Base-by-base conservation (phyloP, 2,888 invertebrate species). In the Drosophila phalerata region DNA sequence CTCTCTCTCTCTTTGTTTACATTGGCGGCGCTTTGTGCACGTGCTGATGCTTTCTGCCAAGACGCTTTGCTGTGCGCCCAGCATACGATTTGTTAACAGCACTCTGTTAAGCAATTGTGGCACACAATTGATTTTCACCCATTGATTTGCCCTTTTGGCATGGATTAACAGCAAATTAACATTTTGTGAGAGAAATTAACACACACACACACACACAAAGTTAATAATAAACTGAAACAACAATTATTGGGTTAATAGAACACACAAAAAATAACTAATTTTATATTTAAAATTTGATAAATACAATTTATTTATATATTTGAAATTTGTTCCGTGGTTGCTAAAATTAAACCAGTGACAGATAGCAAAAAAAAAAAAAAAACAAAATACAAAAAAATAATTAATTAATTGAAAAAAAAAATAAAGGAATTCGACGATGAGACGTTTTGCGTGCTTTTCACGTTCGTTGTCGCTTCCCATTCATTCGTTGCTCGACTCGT, bases 1-100 rank as follows among this genome's bases (percentile, higher is more conserved):
- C 80, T 80, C 69, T 81, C 81, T 83, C 80, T 82, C 80, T 80
- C 80, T 80, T 71, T 81, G 84, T 83, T 83, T 81, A 80, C 83
- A 82, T 81, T 79, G 63, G 49, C 57, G 53, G 58, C 68, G 69
- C 65, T 66, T 58, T 69, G 53, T 79, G 80, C 80, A 80, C 83
- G 80, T 80, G 80, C 77, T 81, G 60, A 52, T 69, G 61, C 66
- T 69, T 68, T 52, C 58, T 74, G 56, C 51, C 70, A 58, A 37
- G 68, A 25, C 25, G 58, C 17, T 70, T 74, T 79, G 61, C 80
- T 80, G 80, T 69, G 83, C 77, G 69, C 80, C 80, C 80, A 79
- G 70, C 66, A 82, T 43, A 48, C 52, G 49, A 47, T 70, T 70
- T 64, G 58, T 71, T 83, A 83, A 80, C 83, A 82, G 66, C 45